Conservation (phyloP, 2,113 vertebrate species). For the Microcebus tavaratra region DNA sequence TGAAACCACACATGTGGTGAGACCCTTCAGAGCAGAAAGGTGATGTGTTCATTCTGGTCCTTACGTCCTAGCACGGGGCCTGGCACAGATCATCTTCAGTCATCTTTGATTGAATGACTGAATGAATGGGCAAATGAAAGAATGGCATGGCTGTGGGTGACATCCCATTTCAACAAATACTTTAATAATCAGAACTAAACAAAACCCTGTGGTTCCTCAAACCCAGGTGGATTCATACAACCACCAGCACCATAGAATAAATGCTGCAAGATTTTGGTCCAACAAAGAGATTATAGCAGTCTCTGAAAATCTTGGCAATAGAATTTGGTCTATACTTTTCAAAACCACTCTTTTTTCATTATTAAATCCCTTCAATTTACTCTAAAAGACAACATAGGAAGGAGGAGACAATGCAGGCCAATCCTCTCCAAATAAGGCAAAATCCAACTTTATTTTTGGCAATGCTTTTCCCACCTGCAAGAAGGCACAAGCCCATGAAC, state of each 20-base stretch:
- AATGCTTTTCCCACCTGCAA: not conserved
- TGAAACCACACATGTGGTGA: not conserved
- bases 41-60: not conserved
- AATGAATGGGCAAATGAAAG: not conserved
- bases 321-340: slow-evolving; percentile 36
- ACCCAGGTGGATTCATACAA: not conserved
- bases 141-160: not conserved
- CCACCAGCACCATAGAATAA: not conserved
- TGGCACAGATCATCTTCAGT: not conserved
- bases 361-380: slow-evolving; percentile 51
- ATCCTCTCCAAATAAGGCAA: slow-evolving; percentile 70
- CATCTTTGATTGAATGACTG: not conserved
- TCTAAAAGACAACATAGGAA: slow-evolving; percentile 47
- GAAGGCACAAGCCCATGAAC: not conserved
- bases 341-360: not conserved
- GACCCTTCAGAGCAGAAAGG: not conserved
- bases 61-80: not conserved
- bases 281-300: not conserved
- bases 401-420: not conserved
- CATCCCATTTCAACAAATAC: not conserved
- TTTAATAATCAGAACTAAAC: slow-evolving; percentile 30
- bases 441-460: slow-evolving; percentile 69
- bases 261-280: not conserved
- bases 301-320: not conserved
- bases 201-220: not conserved